These are phyloP conservation scores for Polypedilum pembai DNA, from an alignment of 1,140 invertebrate genomes.

Conservation along the genomic window DNA sequence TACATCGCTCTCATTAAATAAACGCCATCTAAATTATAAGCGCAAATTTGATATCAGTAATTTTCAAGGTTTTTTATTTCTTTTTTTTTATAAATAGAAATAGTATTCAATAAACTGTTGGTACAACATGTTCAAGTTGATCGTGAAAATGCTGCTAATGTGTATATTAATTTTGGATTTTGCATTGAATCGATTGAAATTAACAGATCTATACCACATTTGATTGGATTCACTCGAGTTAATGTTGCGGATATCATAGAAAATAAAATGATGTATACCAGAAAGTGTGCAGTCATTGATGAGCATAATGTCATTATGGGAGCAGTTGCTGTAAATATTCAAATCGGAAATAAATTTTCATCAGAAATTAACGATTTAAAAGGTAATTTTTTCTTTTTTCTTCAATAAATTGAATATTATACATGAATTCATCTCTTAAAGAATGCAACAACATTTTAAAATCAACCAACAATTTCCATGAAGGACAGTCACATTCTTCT, in stretches of 20 bases:
- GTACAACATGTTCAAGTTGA: too few species aligned
- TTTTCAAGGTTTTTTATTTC: neutral
- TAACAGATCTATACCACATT: neutral
- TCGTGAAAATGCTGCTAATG: neutral
- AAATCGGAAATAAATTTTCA: neutral
- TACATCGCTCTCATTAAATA: slow-evolving; percentile 2
- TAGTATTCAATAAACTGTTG: too few species aligned
- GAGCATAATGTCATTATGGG: neutral
- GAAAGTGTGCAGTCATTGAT: neutral
- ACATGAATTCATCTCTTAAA: neutral
- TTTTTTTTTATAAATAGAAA: too few species aligned
- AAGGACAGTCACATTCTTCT: neutral
- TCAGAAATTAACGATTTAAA: neutral
- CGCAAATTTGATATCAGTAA: neutral
- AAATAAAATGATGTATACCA: neutral
- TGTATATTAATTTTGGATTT: neutral
- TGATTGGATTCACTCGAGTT: neutral
- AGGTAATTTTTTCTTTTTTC: neutral
- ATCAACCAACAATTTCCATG: neutral
- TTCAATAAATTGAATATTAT: neutral
- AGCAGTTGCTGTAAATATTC: neutral
- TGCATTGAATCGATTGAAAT: neutral
- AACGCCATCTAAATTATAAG: neutral
- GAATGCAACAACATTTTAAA: neutral
- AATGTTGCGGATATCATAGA: neutral